Evolutionary conservation across 2,888 invertebrate genomes (phyloP).

Genomic region (Carcina quercana): DNA sequence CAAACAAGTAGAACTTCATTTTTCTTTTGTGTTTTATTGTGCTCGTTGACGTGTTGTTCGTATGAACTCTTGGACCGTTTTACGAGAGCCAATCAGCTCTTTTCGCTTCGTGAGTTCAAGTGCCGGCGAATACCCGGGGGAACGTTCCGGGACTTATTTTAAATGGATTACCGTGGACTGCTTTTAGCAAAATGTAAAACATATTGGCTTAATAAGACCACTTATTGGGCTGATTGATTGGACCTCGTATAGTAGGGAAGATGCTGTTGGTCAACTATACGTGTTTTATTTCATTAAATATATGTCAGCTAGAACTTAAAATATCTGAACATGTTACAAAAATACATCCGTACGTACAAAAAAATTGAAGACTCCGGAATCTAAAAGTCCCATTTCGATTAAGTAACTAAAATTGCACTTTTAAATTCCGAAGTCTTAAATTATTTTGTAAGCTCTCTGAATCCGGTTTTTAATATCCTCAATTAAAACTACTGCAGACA

Average conservation of each 20-base stretch:
- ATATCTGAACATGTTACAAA: too few relatives aligned
- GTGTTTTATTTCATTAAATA: too few relatives aligned
- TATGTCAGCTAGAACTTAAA: too few relatives aligned
- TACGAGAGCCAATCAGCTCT: slow-evolving; percentile 31
- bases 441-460: too few relatives aligned
- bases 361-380: too few relatives aligned
- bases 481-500: too few relatives aligned
- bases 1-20: slow-evolving; percentile 38
- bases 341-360: too few relatives aligned
- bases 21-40: slow-evolving; percentile 18
- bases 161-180: slow-evolving; percentile 63
- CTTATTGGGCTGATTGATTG: slow-evolving; percentile 47
- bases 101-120: slow-evolving; percentile 31
- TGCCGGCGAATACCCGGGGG: slow-evolving; percentile 41
- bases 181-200: slow-evolving; percentile 46
- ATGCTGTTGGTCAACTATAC: too few relatives aligned
- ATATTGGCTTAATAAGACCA: slow-evolving; percentile 41
- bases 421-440: too few relatives aligned
- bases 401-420: too few relatives aligned
- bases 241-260: slow-evolving; percentile 22
- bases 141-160: slow-evolving; percentile 45
- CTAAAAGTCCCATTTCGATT: too few relatives aligned
- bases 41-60: slow-evolving; percentile 39
- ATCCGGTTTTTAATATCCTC: too few relatives aligned
- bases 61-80: slow-evolving; percentile 35